Base-by-base conservation (phyloP, 2,797 vertebrate genomes). In the Nasua narica region DNA sequence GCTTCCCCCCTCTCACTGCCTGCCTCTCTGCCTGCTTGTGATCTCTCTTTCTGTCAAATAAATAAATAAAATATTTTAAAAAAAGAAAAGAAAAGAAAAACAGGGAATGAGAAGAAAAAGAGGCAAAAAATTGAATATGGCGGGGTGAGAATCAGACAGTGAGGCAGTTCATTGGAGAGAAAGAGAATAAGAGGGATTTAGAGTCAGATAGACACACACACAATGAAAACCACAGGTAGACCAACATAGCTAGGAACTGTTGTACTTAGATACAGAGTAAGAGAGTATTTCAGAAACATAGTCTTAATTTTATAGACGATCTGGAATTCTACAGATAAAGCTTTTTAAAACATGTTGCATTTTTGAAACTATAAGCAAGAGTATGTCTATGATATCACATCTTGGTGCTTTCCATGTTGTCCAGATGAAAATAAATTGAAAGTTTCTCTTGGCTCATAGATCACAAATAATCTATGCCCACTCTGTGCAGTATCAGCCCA, bases 371-470 rank as follows among this genome's bases (percentile, higher is more conserved):
- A 37, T 35, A 84, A 93, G 69, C 37, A 91, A n/a, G 91, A 76
- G 13, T 62, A 46, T 54, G 29, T 56, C 32, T 81, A 16, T 84
- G n/a, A 35, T 43, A 81, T 19, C n/a, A 56, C 32, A 5, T 87
- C 35, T 90, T 91, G 85, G 11, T 69, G 56, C 40, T 97, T 96
- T 92, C 37, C 78, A 29, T 86, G 54, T 76, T 91, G 62, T 84
- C 60, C 12, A 40, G 27, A 27, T 70, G 25, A 62, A 96, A 91
- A 93, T 84, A 94, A 88, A 96, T 60, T 37, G 50, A 90, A 40
- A 81, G 11, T 91, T 95, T 83, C 35, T 85, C n/a, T 91, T 85
- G 91, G 29, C 54, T 96, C 43, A 56, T 32, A 74, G 86, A 67
- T 25, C 21, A 62, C 48, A 85, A 58, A 40, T 87, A 50, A 78